A percentile compares a stretch with the other conserved stretches of the same genome.
These are phyloP conservation scores for Drosophila nebulosa DNA, from an alignment of 1,140 invertebrate species.

Conservation along the genomic window DNA sequence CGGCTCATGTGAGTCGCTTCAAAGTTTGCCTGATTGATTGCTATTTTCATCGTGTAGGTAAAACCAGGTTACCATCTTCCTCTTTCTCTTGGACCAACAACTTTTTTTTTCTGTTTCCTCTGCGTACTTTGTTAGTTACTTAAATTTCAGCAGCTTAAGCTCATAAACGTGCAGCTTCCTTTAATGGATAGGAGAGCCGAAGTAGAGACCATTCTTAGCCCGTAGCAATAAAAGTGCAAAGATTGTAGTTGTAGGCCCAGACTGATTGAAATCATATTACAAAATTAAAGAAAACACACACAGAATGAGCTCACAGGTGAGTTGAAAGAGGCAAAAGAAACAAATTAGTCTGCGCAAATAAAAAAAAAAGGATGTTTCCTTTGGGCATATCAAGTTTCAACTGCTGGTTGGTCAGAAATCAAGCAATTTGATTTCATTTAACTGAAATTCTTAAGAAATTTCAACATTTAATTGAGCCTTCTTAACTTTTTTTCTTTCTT, in stretches of 20 bases:
- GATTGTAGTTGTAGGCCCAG: not conserved
- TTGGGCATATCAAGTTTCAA: too few relatives aligned
- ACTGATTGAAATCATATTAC: not conserved
- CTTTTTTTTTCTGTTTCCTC: not conserved
- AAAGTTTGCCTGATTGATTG: constrained; percentile 56
- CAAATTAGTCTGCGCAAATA: too few relatives aligned
- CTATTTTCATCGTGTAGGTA: not conserved
- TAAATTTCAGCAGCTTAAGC: not conserved
- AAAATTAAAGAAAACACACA: not conserved
- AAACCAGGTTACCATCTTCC: not conserved
- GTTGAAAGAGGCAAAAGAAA: too few relatives aligned
- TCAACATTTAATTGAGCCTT: too few relatives aligned
- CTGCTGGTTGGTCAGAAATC: too few relatives aligned
- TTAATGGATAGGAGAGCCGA: not conserved
- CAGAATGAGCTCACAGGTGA: too few relatives aligned
- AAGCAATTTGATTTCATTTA: too few relatives aligned
- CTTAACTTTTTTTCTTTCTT: too few relatives aligned
- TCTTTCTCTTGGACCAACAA: not conserved
- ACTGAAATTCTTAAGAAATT: too few relatives aligned
- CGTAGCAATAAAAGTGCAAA: not conserved
- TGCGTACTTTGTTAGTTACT: not conserved
- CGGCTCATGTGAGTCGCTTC: constrained; percentile 9
- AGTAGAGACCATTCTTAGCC: not conserved
- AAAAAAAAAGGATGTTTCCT: too few relatives aligned
- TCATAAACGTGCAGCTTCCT: not conserved